Evolutionary conservation across 2,888 invertebrate species (phyloP), one percentile per base, ranked within the genome.

Genomic region (Ligdia adustata): DNA sequence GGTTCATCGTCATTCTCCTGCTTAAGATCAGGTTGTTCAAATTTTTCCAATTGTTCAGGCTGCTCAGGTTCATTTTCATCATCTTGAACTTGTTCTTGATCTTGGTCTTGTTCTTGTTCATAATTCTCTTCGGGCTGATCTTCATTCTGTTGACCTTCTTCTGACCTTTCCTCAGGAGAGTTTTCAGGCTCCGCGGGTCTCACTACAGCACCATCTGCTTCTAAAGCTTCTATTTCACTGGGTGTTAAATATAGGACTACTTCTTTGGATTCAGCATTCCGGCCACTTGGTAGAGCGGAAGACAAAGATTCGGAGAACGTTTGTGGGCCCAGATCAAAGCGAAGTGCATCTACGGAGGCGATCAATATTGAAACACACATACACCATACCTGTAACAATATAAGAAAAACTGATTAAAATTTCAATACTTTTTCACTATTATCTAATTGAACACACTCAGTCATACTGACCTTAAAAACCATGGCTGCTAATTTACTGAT

Each of bases 241-340:
- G 82, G 79, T 37, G 87, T 87, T 16, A 87, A 60, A 45, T 81
- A 86, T 12, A 88, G 56, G 14, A 86, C 69, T 18, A 82, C 67
- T 60, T 87, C 85, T 60, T 75, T 81, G 27, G 66, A 72, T 43
- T 69, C 71, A 45, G 64, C 65, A 44, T 67, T 57, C 27, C 57
- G 52, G 12, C 49, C 50, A 33, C 64, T 34, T 46, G 43, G 22
- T 18, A 52, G 38, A 16, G 61, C 35, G n/a, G 60, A 45, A 14
- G 57, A 27, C 9, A 65, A 62, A 4, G 59, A 24, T 9, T 66
- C 63, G 20, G 60, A 62, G 34, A 75, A 76, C 4, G 60, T 68
- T 55, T 79, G 77, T 20, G 74, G 74, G 9, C 74, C 75, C 33
- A 64, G 55, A 9, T 79, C 77, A 9, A 68, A 62, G 1, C 57